A percentile compares a stretch with the other conserved stretches of the same genome.
phyloP scores from a whole-genome alignment of 2,113 vertebrate genomes.

The Herpailurus yagouaroundi region DNA sequence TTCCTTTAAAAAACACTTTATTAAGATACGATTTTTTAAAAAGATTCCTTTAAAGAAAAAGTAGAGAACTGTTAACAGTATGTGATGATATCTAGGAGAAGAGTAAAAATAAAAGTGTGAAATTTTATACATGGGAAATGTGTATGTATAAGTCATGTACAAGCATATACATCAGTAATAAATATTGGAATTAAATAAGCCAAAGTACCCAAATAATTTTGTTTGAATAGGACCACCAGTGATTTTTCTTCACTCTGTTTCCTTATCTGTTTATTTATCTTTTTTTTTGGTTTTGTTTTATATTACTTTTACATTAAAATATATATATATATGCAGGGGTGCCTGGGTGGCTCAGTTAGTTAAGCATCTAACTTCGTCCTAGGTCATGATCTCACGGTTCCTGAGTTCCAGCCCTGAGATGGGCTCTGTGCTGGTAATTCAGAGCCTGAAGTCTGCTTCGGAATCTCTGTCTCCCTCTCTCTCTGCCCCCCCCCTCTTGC shows the following conservation, averaged over 20 bases:
- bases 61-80: neutral
- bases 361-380: too few species aligned
- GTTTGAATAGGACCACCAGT: neutral
- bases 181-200: neutral
- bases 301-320: slow-evolving; percentile 46
- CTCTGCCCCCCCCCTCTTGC: too few species aligned
- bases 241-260: neutral
- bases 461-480: too few species aligned
- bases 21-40: neutral
- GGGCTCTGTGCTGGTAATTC: too few species aligned
- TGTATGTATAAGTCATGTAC: neutral
- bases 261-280: neutral
- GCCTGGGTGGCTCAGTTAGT: too few species aligned
- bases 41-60: neutral
- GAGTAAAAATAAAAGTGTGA: neutral
- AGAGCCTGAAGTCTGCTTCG: too few species aligned
- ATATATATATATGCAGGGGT: too few species aligned
- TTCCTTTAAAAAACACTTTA: neutral
- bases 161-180: neutral
- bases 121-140: neutral
- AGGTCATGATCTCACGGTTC: too few species aligned
- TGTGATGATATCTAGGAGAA: neutral
- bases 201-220: neutral
- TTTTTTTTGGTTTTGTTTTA: neutral
- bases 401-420: too few species aligned